phyloP scores from a whole-genome alignment of 2,113 vertebrate genomes.

The Indicator maculatus region DNA sequence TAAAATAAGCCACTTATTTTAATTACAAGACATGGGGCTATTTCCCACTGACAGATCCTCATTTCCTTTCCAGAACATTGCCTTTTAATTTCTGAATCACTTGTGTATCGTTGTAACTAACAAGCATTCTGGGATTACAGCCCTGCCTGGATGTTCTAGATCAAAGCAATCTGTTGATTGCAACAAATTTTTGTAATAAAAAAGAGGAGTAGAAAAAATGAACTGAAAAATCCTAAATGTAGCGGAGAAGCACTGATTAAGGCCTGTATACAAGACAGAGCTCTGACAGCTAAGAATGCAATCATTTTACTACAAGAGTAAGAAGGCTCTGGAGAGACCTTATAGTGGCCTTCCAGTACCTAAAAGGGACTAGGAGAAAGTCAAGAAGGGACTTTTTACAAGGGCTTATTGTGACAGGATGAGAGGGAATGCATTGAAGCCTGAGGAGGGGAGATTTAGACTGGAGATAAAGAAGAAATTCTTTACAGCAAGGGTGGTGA shows the following conservation, averaged over 20 bases:
- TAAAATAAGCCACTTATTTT: neutral
- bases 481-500: too few relatives aligned
- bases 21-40: neutral
- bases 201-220: neutral
- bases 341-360: too few relatives aligned
- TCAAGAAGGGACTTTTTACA: too few relatives aligned
- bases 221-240: neutral
- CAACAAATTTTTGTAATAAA: neutral
- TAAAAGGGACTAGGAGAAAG: too few relatives aligned
- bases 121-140: conserved; percentile 25
- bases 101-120: neutral
- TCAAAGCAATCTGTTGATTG: neutral
- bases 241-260: neutral
- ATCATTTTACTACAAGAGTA: neutral
- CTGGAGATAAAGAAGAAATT: too few relatives aligned
- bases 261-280: neutral
- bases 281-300: neutral
- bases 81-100: conserved; percentile 28
- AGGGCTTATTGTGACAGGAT: too few relatives aligned
- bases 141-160: neutral
- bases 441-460: too few relatives aligned
- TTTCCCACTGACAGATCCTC: neutral
- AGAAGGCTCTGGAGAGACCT: too few relatives aligned
- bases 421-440: too few relatives aligned
- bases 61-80: conserved; percentile 23